Base-by-base conservation (phyloP, 2,888 invertebrate genomes). In the Drosophila pegasa region DNA sequence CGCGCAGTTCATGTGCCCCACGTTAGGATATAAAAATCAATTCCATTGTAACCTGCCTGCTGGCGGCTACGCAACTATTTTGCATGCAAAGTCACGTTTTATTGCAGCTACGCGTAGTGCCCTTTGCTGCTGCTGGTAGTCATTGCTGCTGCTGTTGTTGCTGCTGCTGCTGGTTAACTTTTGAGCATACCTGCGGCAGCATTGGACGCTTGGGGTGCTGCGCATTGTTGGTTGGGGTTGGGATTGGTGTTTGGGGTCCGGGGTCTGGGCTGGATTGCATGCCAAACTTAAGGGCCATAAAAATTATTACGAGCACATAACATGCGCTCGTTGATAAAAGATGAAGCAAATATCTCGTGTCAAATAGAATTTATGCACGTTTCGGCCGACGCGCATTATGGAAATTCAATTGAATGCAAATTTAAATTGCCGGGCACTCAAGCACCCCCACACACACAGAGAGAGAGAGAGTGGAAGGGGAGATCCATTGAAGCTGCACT, bases 1-100 rank as follows among this genome's bases (percentile, higher is more conserved):
- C 37, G 25, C 18, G 55, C 62, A 80, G 84, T 41, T 48, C 10
- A 50, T 48, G 25, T 54, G 65, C 57, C 56, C 60, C 16, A 20
- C 16, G 37, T 16, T 22, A 43, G 58, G 35, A 67, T 66, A 62
- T 83, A 62, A 82, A 85, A 87, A 82, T 87, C 72, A 78, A 87
- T 82, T 84, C 86, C 82, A 72, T 71, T 80, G 86, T 75, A 78
- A 67, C 79, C 86, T 71, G 80, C 61, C 71, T 71, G 51, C 75
- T 68, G 47, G 48, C 67, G 71, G 83, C 86, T 65, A 79, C 82
- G 77, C 80, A 85, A 84, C 84, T 86, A 76, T 82, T 87, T 87
- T 80, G 82, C 81, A 90, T 90, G 91, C 90, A 83, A 78, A 90
- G 91, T 90, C 89, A 89, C 89, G 90, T 89, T 90, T 90, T 86